Evolutionary conservation across 2,113 vertebrate species (phyloP).

Genomic region (Sorex araneus): DNA sequence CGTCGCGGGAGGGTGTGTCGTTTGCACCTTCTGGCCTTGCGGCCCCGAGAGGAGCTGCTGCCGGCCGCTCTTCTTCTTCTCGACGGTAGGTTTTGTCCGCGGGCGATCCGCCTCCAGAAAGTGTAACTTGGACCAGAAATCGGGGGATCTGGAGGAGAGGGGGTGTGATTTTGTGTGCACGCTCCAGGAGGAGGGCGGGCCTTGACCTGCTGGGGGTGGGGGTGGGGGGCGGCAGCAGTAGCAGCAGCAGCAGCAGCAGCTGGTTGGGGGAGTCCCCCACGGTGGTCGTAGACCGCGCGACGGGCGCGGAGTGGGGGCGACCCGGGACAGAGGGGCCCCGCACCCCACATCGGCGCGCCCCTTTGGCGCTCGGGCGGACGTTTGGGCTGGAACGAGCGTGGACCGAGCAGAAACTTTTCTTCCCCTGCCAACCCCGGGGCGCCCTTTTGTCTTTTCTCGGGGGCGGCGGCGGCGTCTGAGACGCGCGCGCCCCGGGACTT

Average conservation of each 20-base stretch:
- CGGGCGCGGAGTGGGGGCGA: not conserved
- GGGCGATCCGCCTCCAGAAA: not conserved
- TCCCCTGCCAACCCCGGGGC: not conserved
- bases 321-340: not conserved
- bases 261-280: not conserved
- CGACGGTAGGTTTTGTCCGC: not conserved
- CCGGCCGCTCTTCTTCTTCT: not conserved
- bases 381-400: not conserved
- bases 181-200: not conserved
- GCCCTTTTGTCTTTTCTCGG: constrained; percentile 71
- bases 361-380: not conserved
- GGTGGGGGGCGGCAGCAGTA: too few species aligned
- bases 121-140: constrained; percentile 58
- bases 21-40: not conserved
- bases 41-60: not conserved
- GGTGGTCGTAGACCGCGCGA: not conserved
- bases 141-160: not conserved
- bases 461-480: not conserved
- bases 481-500: not conserved
- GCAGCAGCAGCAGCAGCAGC: not conserved
- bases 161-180: not conserved
- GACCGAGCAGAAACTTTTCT: constrained; percentile 77
- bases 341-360: not conserved
- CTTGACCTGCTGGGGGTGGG: too few species aligned
- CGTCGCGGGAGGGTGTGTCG: constrained; percentile 68